Evolutionary conservation across 2,797 vertebrate genomes (phyloP).

Genomic region (Zalophus californianus): DNA sequence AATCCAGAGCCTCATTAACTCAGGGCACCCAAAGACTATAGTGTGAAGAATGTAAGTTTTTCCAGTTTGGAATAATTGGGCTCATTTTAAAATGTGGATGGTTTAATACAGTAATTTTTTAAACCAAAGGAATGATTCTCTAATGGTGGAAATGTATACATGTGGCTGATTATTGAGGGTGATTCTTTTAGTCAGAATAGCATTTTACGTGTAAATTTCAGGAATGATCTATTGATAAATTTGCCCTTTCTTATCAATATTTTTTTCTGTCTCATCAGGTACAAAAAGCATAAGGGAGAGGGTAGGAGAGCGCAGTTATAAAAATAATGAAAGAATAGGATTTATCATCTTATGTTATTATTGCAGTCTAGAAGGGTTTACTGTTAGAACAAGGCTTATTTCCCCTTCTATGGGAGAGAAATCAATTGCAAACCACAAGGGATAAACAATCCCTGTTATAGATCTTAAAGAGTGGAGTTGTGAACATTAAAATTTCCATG

Average conservation of each 20-base stretch:
- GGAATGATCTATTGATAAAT: neutral
- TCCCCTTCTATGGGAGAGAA: constrained; percentile 63
- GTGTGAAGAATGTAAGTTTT: neutral
- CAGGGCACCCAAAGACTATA: neutral
- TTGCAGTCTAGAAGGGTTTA: constrained; percentile 15
- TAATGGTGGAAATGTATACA: neutral
- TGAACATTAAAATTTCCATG: neutral
- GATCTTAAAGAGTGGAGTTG: neutral
- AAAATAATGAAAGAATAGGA: constrained; percentile 32
- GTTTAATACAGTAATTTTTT: neutral
- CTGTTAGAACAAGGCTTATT: constrained; percentile 61
- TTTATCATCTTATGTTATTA: constrained; percentile 9
- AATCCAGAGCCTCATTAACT: neutral
- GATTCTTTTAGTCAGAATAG: neutral
- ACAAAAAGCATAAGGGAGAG: neutral
- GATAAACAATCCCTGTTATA: constrained; percentile 29
- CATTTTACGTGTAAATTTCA: constrained; percentile 26
- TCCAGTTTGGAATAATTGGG: neutral
- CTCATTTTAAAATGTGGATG: constrained; percentile 28
- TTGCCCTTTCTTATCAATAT: neutral
- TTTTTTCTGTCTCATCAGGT: constrained; percentile 39
- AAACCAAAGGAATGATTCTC: constrained; percentile 10
- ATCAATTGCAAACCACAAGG: constrained; percentile 52
- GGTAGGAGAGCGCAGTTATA: neutral
- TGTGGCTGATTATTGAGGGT: neutral